Evolutionary conservation across 2,113 vertebrate species (phyloP).

Genomic region (Hoplias malabaricus): DNA sequence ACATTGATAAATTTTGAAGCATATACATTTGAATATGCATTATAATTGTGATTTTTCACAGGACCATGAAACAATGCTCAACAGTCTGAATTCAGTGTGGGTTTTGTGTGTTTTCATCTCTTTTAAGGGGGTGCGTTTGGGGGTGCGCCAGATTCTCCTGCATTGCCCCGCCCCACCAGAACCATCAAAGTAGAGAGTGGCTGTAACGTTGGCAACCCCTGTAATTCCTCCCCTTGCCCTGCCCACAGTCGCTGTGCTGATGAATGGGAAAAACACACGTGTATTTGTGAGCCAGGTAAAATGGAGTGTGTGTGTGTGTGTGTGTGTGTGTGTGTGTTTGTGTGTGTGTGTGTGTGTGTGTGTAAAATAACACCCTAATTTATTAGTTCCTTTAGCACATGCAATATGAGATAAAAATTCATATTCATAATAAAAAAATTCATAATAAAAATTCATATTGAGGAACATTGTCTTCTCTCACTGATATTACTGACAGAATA

Average conservation of each 20-base stretch:
- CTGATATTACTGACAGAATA: no score
- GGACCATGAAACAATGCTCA: no score
- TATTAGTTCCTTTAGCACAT: no score
- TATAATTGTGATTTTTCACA: no score
- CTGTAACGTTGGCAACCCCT: conserved; percentile 82
- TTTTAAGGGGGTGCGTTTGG: conserved; percentile 88
- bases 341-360: neutral
- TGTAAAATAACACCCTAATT: neutral
- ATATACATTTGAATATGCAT: no score
- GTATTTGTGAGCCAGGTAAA: conserved; percentile 87
- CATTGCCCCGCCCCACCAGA: conserved; percentile 82
- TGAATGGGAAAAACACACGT: conserved; percentile 89
- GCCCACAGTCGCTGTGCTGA: conserved; percentile 84
- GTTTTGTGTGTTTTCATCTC: conserved; percentile 46
- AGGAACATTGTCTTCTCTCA: no score
- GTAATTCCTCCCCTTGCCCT: conserved; percentile 86
- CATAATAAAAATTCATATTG: no score
- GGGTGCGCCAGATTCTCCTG: conserved; percentile 79
- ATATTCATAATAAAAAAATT: no score
- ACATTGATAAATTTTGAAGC: neutral
- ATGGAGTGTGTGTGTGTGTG: neutral
- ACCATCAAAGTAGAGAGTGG: conserved; percentile 87
- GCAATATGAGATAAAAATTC: no score
- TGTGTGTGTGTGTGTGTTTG: neutral
- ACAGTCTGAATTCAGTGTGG: neutral